A percentile compares a stretch with the other conserved stretches of the same genome.
Conservation (phyloP, 2,888 invertebrate genomes). For the Plebejus anna region DNA sequence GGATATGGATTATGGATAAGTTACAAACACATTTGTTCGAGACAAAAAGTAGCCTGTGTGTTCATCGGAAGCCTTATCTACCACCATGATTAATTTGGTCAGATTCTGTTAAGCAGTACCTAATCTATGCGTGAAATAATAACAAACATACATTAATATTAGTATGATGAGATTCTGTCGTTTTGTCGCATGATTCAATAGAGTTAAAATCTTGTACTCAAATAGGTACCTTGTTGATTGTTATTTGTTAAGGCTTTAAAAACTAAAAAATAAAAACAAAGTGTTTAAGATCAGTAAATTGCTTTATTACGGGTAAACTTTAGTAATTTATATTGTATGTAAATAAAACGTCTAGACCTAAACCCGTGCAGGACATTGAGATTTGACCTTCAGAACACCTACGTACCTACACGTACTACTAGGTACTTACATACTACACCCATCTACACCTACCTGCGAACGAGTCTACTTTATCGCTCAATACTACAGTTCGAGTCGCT, state of each 20-base stretch:
- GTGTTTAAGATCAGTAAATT: background rate
- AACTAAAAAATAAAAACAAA: background rate
- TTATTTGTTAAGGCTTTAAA: background rate
- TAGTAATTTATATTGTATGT: constrained; percentile 3
- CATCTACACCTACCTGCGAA: background rate
- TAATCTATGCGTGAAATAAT: too few relatives aligned
- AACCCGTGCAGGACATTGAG: constrained; percentile 1
- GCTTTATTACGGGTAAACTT: background rate
- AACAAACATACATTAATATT: too few relatives aligned
- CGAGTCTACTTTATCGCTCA: background rate
- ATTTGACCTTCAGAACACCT: constrained; percentile 1
- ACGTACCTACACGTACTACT: background rate
- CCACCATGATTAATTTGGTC: too few relatives aligned
- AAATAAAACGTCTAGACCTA: constrained; percentile 13
- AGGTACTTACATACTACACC: background rate
- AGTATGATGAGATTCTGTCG: too few relatives aligned
- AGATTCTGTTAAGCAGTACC: too few relatives aligned
- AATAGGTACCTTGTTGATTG: background rate
- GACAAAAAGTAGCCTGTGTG: too few relatives aligned
- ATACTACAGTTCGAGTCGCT: background rate
- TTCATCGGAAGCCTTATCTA: too few relatives aligned
- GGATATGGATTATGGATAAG: too few relatives aligned
- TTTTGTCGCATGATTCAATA: too few relatives aligned
- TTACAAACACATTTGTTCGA: too few relatives aligned
- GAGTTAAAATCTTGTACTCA: too few relatives aligned